Evolutionary conservation across 2,888 invertebrate species (phyloP).

Genomic region (Epistrophe grossulariae): DNA sequence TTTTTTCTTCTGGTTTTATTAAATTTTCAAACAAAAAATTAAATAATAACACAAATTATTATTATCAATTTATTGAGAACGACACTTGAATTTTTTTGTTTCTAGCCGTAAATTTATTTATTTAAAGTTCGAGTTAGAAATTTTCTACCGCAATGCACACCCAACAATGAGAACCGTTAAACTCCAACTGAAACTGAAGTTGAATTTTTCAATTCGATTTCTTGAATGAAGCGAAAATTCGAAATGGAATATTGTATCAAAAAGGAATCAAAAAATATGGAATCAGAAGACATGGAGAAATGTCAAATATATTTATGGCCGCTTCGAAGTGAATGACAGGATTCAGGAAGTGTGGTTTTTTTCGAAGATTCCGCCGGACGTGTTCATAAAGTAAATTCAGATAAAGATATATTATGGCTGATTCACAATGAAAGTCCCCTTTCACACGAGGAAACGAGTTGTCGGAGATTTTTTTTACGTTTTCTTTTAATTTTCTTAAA

Average conservation of each 20-base stretch:
- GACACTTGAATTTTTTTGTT: slow-evolving; percentile 9
- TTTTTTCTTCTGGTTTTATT: slow-evolving; percentile 15
- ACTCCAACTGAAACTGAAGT: slow-evolving; percentile 64
- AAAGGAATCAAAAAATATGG: slow-evolving; percentile 29
- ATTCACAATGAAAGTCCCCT: too few species aligned
- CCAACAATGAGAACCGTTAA: slow-evolving; percentile 65
- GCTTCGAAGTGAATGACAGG: not conserved
- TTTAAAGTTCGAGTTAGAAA: not conserved
- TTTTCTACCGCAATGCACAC: slow-evolving; percentile 28
- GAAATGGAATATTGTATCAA: slow-evolving; percentile 29
- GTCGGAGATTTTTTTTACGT: too few species aligned
- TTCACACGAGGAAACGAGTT: too few species aligned
- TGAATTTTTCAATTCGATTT: slow-evolving; percentile 49
- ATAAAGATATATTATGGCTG: too few species aligned
- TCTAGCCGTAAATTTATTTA: not conserved
- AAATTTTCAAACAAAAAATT: not conserved
- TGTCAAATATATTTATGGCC: slow-evolving; percentile 40
- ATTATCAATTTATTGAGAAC: not conserved
- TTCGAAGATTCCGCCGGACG: not conserved
- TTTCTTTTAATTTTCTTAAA: too few species aligned
- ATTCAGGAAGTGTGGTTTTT: not conserved
- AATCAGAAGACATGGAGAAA: slow-evolving; percentile 12
- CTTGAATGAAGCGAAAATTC: slow-evolving; percentile 44
- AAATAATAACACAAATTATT: slow-evolving; percentile 3
- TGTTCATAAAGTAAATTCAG: slow-evolving; percentile 18